These are phyloP conservation scores for Pinna nobilis DNA, from an alignment of 1,140 invertebrate genomes.

Conservation along the genomic window DNA sequence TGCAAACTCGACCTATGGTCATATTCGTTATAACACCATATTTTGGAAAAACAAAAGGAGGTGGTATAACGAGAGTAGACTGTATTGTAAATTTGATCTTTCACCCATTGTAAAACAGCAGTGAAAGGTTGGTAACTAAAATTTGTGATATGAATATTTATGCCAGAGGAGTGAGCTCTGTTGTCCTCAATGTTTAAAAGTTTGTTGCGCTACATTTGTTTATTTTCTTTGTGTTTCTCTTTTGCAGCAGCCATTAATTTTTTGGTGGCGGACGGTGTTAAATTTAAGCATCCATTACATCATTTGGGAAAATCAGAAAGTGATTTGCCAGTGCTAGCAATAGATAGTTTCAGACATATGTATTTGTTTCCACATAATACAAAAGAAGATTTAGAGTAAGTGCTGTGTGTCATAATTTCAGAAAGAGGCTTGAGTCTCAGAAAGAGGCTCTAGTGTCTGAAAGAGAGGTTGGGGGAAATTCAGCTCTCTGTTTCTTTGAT, in stretches of 20 bases:
- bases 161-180: no score
- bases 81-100: no score
- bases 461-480: no score
- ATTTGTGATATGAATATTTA: no score
- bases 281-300: slow-evolving; percentile 98
- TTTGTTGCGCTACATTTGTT: background rate
- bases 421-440: background rate
- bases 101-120: background rate
- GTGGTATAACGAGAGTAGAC: no score
- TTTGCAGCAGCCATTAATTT: slow-evolving; percentile 91
- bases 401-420: slow-evolving; percentile 24
- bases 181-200: no score
- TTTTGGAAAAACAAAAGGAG: no score
- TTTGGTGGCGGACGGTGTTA: slow-evolving; percentile 95
- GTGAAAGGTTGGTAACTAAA: no score
- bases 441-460: no score
- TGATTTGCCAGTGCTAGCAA: slow-evolving; percentile 97
- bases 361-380: slow-evolving; percentile 81
- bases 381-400: slow-evolving; percentile 66
- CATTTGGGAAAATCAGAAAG: slow-evolving; percentile 93
- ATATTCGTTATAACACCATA: no score
- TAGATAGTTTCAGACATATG: slow-evolving; percentile 99
- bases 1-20: no score
- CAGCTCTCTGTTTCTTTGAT: no score
- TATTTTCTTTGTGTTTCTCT: background rate